Evolutionary conservation across 92 coral and sea anemone genomes (phyloP), one percentile per base, ranked within the genome.

Genomic region (Porites divaricata): DNA sequence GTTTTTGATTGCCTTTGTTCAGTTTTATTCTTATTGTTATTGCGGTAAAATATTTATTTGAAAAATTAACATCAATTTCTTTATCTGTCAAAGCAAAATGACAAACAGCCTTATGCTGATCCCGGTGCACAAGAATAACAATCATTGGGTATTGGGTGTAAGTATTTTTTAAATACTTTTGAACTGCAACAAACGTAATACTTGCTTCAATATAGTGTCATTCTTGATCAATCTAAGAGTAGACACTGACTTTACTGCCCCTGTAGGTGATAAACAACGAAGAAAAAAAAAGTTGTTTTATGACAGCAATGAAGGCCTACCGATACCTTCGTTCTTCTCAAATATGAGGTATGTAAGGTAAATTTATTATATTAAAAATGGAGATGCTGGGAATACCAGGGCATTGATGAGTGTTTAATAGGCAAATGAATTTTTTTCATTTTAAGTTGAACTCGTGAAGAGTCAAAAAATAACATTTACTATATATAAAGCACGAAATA

Each of bases 81-180:
- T 66, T 66, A 66, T 6, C 25, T 15, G 4, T 16, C 63, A 72
- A 41, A 26, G 22, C 4, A 6, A 72, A 20, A 49, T 72, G 19
- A 12, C 16, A 72, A 72, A 49, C 12, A 50, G 77, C 10, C 12
- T 72, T 2, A 51, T n/a, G 2, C 63, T 52, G 23, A 25, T 72
- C 8, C 77, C 59, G 50, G 6, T 72, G 9, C 77, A 72, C 22
- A 72, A 72, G n/a, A 72, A 72, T 72, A 61, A 62, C n/a, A 72
- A 72, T 49, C 77, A 72, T 25, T 72, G 77, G 77, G 61, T 72
- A 72, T 51, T 72, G 6, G 77, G 61, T 26, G 76, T 72, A 72
- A 72, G 77, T 15, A 4, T 35, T 35, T 4, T 35, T 35, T 35
- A 3, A 35, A 35, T 2, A 35, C 45, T 3, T 35, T 6, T 35